These are phyloP conservation scores for Diorhabda sublineata DNA, from an alignment of 1,140 invertebrate genomes.

Conservation along the genomic window DNA sequence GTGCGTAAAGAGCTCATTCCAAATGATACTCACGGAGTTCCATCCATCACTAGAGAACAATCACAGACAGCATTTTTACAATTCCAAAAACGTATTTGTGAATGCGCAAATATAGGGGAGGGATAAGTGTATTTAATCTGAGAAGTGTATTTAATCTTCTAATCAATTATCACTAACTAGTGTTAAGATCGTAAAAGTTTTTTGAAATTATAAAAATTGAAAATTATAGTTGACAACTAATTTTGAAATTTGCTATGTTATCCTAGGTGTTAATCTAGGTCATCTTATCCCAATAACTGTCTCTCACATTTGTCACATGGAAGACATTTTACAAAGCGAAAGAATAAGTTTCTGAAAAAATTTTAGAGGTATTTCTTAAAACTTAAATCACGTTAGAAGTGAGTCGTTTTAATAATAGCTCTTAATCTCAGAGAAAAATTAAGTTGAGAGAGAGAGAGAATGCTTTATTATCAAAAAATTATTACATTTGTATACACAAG, in stretches of 20 bases:
- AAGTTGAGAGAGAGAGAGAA: too few species aligned
- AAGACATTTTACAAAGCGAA: background rate
- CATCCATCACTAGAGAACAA: background rate
- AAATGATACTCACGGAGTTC: background rate
- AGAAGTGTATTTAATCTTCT: background rate
- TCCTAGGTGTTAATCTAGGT: background rate
- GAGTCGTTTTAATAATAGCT: background rate
- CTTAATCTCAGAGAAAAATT: background rate
- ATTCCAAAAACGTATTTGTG: background rate
- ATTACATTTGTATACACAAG: too few species aligned
- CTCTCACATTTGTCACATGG: background rate
- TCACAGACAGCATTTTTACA: background rate
- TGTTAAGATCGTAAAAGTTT: background rate
- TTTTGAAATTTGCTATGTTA: background rate
- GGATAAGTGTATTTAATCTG: background rate
- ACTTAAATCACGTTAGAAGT: background rate
- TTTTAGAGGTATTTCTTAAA: background rate
- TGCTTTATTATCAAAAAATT: too few species aligned
- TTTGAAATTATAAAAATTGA: background rate
- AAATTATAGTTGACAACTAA: background rate
- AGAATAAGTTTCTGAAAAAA: background rate
- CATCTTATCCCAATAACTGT: background rate
- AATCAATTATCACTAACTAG: background rate
- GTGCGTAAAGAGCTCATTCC: background rate
- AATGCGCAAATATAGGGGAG: too few species aligned